Percentiles rank a stretch among this genome's conserved stretches.
Conservation (phyloP, 2,888 invertebrate species). For the Ophonus ardosiacus region DNA sequence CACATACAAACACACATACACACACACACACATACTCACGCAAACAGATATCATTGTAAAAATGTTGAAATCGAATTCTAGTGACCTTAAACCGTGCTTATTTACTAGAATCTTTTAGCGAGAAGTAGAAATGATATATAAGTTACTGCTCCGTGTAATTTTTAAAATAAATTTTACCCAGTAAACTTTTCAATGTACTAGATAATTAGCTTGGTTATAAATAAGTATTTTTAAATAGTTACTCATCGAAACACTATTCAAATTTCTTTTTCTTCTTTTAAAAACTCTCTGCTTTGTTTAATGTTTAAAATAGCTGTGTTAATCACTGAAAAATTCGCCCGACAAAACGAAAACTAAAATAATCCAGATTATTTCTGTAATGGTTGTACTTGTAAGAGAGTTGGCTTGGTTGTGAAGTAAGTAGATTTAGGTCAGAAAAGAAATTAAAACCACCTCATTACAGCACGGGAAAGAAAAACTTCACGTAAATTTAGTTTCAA, state of each 20-base stretch:
- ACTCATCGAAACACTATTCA: background rate
- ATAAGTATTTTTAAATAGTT: background rate
- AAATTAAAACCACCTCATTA: slow-evolving; percentile 21
- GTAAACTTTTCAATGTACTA: no score
- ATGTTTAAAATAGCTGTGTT: background rate
- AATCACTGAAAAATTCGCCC: background rate
- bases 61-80: no score
- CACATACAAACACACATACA: no score
- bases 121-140: no score
- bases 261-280: background rate
- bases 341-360: background rate
- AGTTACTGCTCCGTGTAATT: no score
- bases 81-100: no score
- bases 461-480: background rate
- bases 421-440: slow-evolving; percentile 41
- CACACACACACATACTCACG: no score
- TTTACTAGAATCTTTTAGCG: no score
- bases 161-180: no score
- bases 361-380: slow-evolving; percentile 30
- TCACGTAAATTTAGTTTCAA: slow-evolving; percentile 49
- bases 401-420: slow-evolving; percentile 1
- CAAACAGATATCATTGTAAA: no score
- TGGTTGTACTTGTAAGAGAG: background rate
- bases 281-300: background rate
- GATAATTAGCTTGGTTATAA: background rate